Evolutionary conservation across 2,113 vertebrate genomes (phyloP).

Genomic region (Macrotis lagotis): DNA sequence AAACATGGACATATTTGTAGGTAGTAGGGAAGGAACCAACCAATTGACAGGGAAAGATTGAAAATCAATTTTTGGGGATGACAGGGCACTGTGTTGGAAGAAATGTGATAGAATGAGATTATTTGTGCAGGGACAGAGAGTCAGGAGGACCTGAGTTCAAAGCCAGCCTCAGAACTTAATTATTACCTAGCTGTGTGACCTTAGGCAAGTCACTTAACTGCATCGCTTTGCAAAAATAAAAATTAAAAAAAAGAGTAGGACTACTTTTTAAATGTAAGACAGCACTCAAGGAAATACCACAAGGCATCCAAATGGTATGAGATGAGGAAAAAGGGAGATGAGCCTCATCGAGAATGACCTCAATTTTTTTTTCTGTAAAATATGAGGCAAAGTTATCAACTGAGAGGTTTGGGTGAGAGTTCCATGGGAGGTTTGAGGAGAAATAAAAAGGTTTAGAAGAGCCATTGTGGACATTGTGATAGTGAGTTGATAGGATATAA

Average conservation of each 20-base stretch:
- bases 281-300: background rate
- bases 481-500: background rate
- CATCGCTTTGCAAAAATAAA: too few species aligned
- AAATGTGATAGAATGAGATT: background rate
- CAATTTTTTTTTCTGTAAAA: background rate
- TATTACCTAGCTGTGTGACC: too few species aligned
- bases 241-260: background rate
- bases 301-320: background rate
- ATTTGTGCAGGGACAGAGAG: background rate
- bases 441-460: background rate
- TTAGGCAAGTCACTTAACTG: too few species aligned
- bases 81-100: background rate
- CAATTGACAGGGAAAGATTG: background rate
- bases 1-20: background rate
- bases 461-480: background rate
- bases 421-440: background rate
- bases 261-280: background rate
- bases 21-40: background rate
- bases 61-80: background rate
- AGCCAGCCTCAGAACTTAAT: too few species aligned
- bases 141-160: too few species aligned
- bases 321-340: background rate
- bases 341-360: background rate
- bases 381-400: background rate
- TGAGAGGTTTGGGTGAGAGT: background rate